Evolutionary conservation across 2,113 vertebrate species (phyloP), one percentile per base, ranked within the genome.

Genomic region (Pitta sordida): DNA sequence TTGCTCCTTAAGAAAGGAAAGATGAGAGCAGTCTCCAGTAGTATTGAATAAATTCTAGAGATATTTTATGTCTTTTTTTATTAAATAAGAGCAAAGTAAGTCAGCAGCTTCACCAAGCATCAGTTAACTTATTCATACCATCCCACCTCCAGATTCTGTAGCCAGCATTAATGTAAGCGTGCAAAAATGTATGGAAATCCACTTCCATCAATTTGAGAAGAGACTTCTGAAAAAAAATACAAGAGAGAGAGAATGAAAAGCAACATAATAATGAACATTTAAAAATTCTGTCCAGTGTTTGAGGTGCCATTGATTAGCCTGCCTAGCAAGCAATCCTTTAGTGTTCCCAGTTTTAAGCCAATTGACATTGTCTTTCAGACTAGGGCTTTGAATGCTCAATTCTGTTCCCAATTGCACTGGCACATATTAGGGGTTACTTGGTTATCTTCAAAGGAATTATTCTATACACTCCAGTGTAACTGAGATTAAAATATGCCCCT

Each of bases 331-430:
- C 17, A 83, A 24, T 68, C 53, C 48, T 51, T 94, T 88, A 83
- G 46, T 65, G 37, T 55, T 95, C 89, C 48, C 75, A 71, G 30
- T 84, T 92, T 87, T 93, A 94, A 91, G 48, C 48, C 91, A 96
- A 79, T 10, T 67, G 75, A 19, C 24, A 51, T 88, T 93, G 93
- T 78, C 67, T 91, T 94, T 94, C 82, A 86, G 41, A 64, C 21
- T 23, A 69, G 41, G 51, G 36, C n/a, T 75, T 88, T 82, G n/a
- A 76, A 43, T 58, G 24, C 32, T 93, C 56, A 96, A 75, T 96
- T 94, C 62, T 67, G 69, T 69, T 96, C 83, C 64, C 70, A 95
- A 29, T 86, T 94, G 86, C 52, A 30, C 30, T 92, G 73, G 17
- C 75, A 84, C 91, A 88, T 90, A 74, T 71, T 58, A 81, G 55